Percentiles rank a stretch among this genome's conserved stretches.
These are phyloP conservation scores for Lophius americanus DNA, from an alignment of 2,797 vertebrate genomes.

Conservation along the genomic window DNA sequence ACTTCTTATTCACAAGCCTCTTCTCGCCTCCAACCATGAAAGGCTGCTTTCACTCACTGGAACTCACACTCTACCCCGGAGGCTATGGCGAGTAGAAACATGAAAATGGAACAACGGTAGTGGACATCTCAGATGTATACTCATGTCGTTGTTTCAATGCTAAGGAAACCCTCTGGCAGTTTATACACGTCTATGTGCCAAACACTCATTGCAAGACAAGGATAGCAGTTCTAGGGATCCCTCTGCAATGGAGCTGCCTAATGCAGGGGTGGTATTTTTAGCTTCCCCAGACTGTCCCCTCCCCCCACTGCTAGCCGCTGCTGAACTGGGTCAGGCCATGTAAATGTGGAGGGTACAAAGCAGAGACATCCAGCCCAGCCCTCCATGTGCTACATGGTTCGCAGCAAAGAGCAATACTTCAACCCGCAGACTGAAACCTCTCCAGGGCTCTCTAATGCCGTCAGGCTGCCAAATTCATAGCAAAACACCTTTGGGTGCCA, in stretches of 20 bases:
- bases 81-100: slow-evolving; percentile 19
- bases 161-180: slow-evolving; percentile 83
- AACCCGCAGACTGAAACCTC: slow-evolving; percentile 60
- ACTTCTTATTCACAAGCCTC: slow-evolving; percentile 21
- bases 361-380: slow-evolving; percentile 70
- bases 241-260: slow-evolving; percentile 79
- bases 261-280: slow-evolving; percentile 84
- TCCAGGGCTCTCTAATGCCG: slow-evolving; percentile 5
- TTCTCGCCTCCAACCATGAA: slow-evolving; percentile 30
- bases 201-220: slow-evolving; percentile 73
- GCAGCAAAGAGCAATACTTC: slow-evolving; percentile 70
- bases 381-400: slow-evolving; percentile 63
- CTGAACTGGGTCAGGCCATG: slow-evolving; percentile 83
- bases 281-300: slow-evolving; percentile 74
- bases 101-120: slow-evolving; percentile 22
- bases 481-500: slow-evolving; percentile 49
- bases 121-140: slow-evolving; percentile 38
- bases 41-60: slow-evolving; percentile 32
- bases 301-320: slow-evolving; percentile 69
- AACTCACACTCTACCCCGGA: slow-evolving; percentile 14
- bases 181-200: slow-evolving; percentile 70
- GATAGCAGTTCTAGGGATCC: slow-evolving; percentile 85
- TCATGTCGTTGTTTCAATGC: slow-evolving; percentile 54
- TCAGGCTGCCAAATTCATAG: too few relatives aligned
- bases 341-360: slow-evolving; percentile 82